A percentile compares a stretch with the other conserved stretches of the same genome.
Conservation (phyloP, 2,797 vertebrate genomes). For the Hippocampus kuda region DNA sequence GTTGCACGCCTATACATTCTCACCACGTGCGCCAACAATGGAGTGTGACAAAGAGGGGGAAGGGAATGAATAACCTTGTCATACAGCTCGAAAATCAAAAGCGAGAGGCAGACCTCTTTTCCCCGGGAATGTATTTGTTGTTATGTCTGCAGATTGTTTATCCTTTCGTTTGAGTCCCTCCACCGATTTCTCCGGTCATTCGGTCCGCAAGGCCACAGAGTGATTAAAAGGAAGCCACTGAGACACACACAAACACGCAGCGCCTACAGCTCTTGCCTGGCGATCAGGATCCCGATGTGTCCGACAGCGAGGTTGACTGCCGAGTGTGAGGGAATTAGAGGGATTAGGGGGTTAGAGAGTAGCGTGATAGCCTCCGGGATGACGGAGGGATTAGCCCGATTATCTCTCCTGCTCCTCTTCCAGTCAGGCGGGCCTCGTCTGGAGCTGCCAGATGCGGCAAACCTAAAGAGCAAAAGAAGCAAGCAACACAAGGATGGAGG, state of each 20-base stretch:
- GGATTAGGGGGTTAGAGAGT: slow-evolving; percentile 75
- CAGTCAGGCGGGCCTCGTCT: slow-evolving; percentile 51
- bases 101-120: slow-evolving; percentile 27
- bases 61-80: slow-evolving; percentile 25
- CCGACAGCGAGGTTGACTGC: slow-evolving; percentile 66
- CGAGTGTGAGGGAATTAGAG: slow-evolving; percentile 72
- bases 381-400: slow-evolving; percentile 74
- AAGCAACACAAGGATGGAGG: slow-evolving; percentile 32
- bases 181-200: slow-evolving; percentile 46
- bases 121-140: slow-evolving; percentile 29
- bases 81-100: slow-evolving; percentile 45
- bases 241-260: slow-evolving; percentile 23
- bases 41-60: background rate
- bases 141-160: slow-evolving; percentile 46
- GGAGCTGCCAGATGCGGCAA: slow-evolving; percentile 66
- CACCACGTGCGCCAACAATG: slow-evolving; percentile 11
- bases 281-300: slow-evolving; percentile 69
- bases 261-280: slow-evolving; percentile 48
- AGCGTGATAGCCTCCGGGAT: slow-evolving; percentile 73
- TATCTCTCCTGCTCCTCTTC: slow-evolving; percentile 57
- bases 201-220: slow-evolving; percentile 36
- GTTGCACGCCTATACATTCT: slow-evolving; percentile 19
- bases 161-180: slow-evolving; percentile 35
- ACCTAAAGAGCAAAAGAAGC: slow-evolving; percentile 53
- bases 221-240: slow-evolving; percentile 54